phyloP scores from a whole-genome alignment of 2,888 invertebrate species.

The Omphaloscelis lunosa region DNA sequence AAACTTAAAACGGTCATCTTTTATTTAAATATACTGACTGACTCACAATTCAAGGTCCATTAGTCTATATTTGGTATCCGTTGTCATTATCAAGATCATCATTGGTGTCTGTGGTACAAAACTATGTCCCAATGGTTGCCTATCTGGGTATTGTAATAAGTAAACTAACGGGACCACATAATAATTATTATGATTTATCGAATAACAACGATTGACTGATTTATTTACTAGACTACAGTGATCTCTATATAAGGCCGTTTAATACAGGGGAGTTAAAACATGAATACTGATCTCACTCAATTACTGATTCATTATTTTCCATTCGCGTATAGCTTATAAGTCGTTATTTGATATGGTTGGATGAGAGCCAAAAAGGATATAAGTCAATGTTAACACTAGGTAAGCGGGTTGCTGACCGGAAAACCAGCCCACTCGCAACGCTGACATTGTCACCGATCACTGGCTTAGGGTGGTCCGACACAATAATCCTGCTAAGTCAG shows the following conservation, averaged over 20 bases:
- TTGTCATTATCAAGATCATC: slow-evolving; percentile 41
- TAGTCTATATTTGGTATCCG: slow-evolving; percentile 34
- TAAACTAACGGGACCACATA: neutral
- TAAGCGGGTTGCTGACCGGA: slow-evolving; percentile 44
- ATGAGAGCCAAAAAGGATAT: slow-evolving; percentile 34
- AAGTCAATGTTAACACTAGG: slow-evolving; percentile 34
- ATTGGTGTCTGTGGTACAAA: slow-evolving; percentile 28
- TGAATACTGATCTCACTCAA: slow-evolving; percentile 3
- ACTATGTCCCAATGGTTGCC: neutral
- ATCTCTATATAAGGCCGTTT: neutral
- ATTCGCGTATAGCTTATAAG: neutral
- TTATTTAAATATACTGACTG: slow-evolving; percentile 46
- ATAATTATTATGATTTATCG: neutral
- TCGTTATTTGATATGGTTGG: slow-evolving; percentile 14
- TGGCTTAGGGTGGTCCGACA: slow-evolving; percentile 30
- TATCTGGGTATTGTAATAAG: neutral
- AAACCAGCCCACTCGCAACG: slow-evolving; percentile 26
- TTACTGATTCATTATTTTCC: slow-evolving; percentile 17
- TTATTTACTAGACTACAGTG: neutral
- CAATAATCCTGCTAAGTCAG: neutral
- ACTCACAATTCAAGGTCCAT: slow-evolving; percentile 60
- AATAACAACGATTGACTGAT: slow-evolving; percentile 5
- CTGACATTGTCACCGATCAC: slow-evolving; percentile 41
- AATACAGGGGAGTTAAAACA: slow-evolving; percentile 18
- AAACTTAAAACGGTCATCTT: slow-evolving; percentile 49